A percentile compares a stretch with the other conserved stretches of the same genome.
These are phyloP conservation scores for Thaumetopoea pityocampa DNA, from an alignment of 1,140 invertebrate genomes.

Conservation along the genomic window DNA sequence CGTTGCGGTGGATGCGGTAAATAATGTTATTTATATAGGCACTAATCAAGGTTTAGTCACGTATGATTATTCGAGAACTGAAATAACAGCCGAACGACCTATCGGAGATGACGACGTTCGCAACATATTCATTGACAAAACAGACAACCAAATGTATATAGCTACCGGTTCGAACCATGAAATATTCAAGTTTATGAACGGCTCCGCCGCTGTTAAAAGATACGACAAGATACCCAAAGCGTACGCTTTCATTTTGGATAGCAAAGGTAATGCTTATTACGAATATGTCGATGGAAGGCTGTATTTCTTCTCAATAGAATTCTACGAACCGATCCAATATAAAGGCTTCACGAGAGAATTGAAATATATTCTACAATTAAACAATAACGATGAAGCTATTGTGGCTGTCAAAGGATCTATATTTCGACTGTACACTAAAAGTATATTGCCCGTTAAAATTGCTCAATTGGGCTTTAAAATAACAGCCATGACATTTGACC, in stretches of 20 bases:
- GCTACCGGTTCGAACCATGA: constrained; percentile 52
- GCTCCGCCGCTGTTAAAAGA: constrained; percentile 54
- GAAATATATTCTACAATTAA: constrained; percentile 57
- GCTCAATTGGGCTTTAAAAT: constrained; percentile 60
- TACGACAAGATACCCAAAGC: constrained; percentile 61
- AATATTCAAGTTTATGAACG: constrained; percentile 57
- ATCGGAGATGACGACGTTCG: constrained; percentile 62
- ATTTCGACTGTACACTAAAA: constrained; percentile 44
- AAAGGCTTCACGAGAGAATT: constrained; percentile 63
- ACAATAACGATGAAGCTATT: constrained; percentile 56
- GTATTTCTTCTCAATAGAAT: constrained; percentile 55
- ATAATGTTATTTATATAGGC: constrained; percentile 53
- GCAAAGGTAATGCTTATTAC: constrained; percentile 57
- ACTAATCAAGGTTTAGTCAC: constrained; percentile 59
- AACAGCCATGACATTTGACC: constrained; percentile 57
- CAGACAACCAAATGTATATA: constrained; percentile 63
- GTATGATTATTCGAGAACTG: constrained; percentile 49
- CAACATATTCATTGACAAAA: constrained; percentile 60
- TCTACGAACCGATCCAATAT: constrained; percentile 60
- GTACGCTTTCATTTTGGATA: constrained; percentile 57
- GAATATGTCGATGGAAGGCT: constrained; percentile 63
- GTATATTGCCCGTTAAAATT: constrained; percentile 54
- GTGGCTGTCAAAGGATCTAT: constrained; percentile 57
- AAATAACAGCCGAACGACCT: constrained; percentile 51
- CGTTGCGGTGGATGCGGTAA: constrained; percentile 41